Evolutionary conservation across 2,113 vertebrate species (phyloP).

Genomic region (Pelecanus crispus): DNA sequence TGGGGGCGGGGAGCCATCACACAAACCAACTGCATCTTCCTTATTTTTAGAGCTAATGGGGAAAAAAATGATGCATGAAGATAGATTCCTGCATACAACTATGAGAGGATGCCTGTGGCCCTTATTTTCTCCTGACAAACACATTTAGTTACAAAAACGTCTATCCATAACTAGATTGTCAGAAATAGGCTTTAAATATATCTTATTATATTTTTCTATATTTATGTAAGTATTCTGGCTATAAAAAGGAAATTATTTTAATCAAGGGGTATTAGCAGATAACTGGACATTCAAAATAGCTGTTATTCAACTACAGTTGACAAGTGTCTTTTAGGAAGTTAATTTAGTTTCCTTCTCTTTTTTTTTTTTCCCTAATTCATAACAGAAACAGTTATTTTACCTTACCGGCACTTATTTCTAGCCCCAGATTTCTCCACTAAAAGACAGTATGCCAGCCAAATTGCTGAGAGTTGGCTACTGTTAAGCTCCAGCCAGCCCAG

Average conservation of each 20-base stretch:
- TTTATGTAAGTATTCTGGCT: neutral
- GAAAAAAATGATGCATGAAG: neutral
- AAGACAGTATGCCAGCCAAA: neutral
- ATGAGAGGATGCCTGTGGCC: neutral
- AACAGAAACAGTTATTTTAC: neutral
- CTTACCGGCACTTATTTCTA: neutral
- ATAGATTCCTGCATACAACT: neutral
- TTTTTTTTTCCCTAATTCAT: rapidly evolving
- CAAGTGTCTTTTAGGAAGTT: neutral
- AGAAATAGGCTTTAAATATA: neutral
- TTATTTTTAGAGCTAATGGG: neutral
- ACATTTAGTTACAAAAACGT: neutral
- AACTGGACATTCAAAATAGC: neutral
- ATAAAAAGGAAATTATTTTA: neutral
- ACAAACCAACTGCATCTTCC: neutral
- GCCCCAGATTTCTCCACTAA: neutral
- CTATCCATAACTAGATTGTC: neutral
- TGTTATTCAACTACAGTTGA: neutral
- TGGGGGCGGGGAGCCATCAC: too few relatives aligned
- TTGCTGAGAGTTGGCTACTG: neutral
- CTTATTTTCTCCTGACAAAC: neutral
- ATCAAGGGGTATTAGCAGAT: neutral
- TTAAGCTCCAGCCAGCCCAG: slow-evolving; percentile 2
- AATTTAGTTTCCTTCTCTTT: neutral
- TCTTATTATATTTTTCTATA: neutral